These are phyloP conservation scores for Andrena marginata DNA, from an alignment of 2,888 invertebrate species.

Conservation along the genomic window DNA sequence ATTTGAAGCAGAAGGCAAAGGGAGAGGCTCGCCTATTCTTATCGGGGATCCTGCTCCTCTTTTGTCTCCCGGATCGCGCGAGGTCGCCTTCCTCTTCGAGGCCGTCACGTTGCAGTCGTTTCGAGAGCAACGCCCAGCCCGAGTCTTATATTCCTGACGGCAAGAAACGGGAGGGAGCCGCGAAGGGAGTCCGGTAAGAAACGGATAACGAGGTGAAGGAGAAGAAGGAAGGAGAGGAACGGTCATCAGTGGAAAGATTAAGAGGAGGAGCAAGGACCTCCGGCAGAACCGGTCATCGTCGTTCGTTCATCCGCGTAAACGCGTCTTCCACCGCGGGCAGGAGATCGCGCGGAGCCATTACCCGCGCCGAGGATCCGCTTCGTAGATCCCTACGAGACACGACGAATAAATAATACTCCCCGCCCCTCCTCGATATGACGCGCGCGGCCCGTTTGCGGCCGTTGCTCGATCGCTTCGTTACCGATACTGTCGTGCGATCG, in stretches of 20 bases:
- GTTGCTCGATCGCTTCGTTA: constrained; percentile 30
- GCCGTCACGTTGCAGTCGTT: constrained; percentile 61
- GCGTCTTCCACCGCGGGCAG: constrained; percentile 60
- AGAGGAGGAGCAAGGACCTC: constrained; percentile 75
- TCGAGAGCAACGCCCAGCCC: constrained; percentile 66
- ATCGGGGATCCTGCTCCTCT: constrained; percentile 37
- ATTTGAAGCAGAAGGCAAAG: constrained; percentile 18
- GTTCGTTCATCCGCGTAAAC: constrained; percentile 70
- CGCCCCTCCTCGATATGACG: constrained; percentile 20
- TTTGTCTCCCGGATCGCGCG: constrained; percentile 45
- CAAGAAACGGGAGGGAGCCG: constrained; percentile 40
- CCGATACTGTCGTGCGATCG: constrained; percentile 9
- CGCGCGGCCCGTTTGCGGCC: constrained; percentile 22
- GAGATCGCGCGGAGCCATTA: constrained; percentile 61
- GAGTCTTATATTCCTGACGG: constrained; percentile 39
- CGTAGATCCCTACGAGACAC: constrained; percentile 30
- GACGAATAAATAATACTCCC: constrained; percentile 42
- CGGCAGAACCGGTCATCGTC: constrained; percentile 72
- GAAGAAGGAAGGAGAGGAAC: constrained; percentile 61
- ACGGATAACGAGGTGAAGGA: constrained; percentile 69
- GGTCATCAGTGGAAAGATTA: constrained; percentile 72
- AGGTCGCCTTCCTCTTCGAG: constrained; percentile 64
- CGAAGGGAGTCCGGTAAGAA: constrained; percentile 47
- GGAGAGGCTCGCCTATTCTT: constrained; percentile 27
- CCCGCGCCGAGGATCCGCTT: constrained; percentile 43